phyloP scores from a whole-genome alignment of 23 tunicate genomes.

The Halocynthia roretzi region DNA sequence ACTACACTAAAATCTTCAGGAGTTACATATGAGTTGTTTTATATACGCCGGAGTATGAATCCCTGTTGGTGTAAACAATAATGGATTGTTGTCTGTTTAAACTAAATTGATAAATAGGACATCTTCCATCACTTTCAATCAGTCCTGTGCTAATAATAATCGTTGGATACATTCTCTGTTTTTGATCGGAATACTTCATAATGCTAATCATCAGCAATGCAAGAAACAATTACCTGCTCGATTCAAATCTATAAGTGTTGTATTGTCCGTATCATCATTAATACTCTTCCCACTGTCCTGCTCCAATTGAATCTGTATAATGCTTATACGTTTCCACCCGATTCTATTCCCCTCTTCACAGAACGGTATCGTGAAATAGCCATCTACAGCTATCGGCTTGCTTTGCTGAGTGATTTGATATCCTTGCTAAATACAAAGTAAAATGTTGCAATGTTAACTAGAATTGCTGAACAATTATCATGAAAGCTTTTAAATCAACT shows the following conservation, averaged over 20 bases:
- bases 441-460: background rate
- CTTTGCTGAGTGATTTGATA: slow-evolving; percentile 89
- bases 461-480: too few species aligned
- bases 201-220: background rate
- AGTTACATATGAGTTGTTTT: too few species aligned
- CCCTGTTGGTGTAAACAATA: too few species aligned
- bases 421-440: slow-evolving; percentile 50
- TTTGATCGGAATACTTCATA: background rate
- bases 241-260: slow-evolving; percentile 63
- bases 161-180: background rate
- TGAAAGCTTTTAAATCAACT: too few species aligned
- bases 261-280: slow-evolving; percentile 40
- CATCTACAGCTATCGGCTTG: slow-evolving; percentile 66
- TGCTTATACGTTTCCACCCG: slow-evolving; percentile 29
- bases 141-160: too few species aligned
- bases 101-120: background rate
- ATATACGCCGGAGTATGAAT: too few species aligned
- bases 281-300: slow-evolving; percentile 94
- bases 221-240: slow-evolving; percentile 61
- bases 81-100: background rate
- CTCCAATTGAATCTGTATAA: slow-evolving; percentile 71
- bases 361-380: slow-evolving; percentile 37
- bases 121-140: background rate
- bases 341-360: background rate
- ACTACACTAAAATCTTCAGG: background rate